Percentiles rank a stretch among this genome's conserved stretches.
Evolutionary conservation across 2,797 vertebrate species (phyloP).

Genomic region (Selene dorsalis): DNA sequence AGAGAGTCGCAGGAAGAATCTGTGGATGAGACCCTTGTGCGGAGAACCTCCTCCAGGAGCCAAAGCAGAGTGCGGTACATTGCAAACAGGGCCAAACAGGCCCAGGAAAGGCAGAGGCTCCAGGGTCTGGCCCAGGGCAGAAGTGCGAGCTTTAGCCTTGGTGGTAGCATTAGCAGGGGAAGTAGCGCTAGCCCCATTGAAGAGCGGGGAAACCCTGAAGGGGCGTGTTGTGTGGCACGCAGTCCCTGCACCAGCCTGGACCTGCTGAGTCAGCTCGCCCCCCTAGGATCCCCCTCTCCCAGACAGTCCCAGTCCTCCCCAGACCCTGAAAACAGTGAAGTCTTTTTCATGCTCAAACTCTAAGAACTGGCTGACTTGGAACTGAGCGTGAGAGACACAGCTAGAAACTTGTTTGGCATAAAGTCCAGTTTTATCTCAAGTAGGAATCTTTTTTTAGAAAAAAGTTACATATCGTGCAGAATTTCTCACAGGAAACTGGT

Average conservation of each 20-base stretch:
- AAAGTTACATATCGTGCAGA: constrained; percentile 52
- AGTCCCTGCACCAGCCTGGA: constrained; percentile 84
- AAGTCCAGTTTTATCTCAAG: constrained; percentile 48
- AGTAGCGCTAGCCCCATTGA: constrained; percentile 83
- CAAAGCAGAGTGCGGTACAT: constrained; percentile 95
- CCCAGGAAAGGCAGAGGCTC: constrained; percentile 90
- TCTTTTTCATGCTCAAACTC: constrained; percentile 88
- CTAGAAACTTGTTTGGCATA: constrained; percentile 49
- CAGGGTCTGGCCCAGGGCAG: constrained; percentile 79
- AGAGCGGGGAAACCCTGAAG: constrained; percentile 93
- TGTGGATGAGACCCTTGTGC: constrained; percentile 79
- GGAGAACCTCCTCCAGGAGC: constrained; percentile 91
- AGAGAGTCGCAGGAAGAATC: constrained; percentile 51
- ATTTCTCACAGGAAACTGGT: constrained; percentile 39
- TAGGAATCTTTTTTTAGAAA: constrained; percentile 36
- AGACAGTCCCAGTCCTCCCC: constrained; percentile 52
- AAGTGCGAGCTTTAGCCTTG: constrained; percentile 54
- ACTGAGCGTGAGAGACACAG: constrained; percentile 55
- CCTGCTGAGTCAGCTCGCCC: constrained; percentile 74
- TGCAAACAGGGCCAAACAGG: constrained; percentile 91
- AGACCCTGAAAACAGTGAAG: constrained; percentile 79
- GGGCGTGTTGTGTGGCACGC: constrained; percentile 87
- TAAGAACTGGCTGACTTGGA: constrained; percentile 70
- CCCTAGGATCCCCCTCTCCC: constrained; percentile 64
- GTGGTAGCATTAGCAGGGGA: constrained; percentile 35